Evolutionary conservation across 2,888 invertebrate genomes (phyloP).

Genomic region (Yponomeuta malinellus): DNA sequence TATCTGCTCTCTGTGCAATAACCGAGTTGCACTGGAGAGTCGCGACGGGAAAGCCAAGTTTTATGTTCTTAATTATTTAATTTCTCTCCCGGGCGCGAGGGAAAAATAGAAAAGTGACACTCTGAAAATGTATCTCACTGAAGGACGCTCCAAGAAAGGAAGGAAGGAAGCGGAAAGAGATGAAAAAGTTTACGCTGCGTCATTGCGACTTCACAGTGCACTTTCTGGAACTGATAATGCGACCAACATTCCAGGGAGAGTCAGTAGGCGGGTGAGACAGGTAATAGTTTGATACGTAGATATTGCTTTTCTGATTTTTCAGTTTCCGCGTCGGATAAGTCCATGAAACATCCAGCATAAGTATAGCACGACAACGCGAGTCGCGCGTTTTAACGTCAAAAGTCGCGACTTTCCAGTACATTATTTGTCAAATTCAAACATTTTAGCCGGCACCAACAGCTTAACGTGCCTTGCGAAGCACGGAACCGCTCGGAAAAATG

Average conservation of each 20-base stretch:
- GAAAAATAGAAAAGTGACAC: neutral
- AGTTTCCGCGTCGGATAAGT: no score
- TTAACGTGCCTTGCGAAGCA: no score
- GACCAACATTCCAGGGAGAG: neutral
- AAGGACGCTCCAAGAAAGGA: constrained; percentile 17
- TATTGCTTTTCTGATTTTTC: no score
- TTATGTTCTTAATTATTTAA: constrained; percentile 15
- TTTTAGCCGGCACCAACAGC: no score
- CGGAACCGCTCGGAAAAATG: no score
- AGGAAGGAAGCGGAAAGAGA: constrained; percentile 2
- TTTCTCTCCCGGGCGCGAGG: constrained; percentile 5
- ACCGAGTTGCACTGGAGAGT: constrained; percentile 1
- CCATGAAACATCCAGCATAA: no score
- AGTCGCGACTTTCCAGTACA: no score
- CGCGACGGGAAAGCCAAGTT: constrained; percentile 11
- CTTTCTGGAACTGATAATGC: neutral
- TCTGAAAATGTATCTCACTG: neutral
- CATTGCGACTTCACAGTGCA: neutral
- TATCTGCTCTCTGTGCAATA: neutral
- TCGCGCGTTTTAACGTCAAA: no score
- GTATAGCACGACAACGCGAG: no score
- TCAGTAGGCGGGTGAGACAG: no score
- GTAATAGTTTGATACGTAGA: no score
- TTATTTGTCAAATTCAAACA: no score
- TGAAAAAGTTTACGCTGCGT: neutral